Evolutionary conservation across 2,113 vertebrate genomes (phyloP).

Genomic region (Mustela nigripes): DNA sequence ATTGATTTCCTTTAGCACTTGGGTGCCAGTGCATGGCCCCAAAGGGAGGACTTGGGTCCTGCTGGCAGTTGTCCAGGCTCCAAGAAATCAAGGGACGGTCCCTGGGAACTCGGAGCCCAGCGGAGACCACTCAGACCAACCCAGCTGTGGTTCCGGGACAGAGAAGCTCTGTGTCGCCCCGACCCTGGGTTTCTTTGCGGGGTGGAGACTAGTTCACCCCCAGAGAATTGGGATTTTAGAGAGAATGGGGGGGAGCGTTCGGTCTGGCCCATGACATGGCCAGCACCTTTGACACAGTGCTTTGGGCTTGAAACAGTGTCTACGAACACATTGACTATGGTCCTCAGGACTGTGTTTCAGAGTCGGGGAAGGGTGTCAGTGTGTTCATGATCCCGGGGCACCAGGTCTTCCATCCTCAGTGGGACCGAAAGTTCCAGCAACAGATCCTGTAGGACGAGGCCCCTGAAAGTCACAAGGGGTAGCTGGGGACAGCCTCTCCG

Average conservation of each 20-base stretch:
- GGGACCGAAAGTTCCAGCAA: not conserved
- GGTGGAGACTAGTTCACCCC: not conserved
- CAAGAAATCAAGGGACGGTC: not conserved
- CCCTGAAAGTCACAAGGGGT: fast-evolving
- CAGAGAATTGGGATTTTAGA: not conserved
- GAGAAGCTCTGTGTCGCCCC: not conserved
- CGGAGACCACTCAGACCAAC: fast-evolving
- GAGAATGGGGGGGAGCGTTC: not conserved
- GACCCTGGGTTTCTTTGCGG: not conserved
- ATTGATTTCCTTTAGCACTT: not conserved
- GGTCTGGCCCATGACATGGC: no score
- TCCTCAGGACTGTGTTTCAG: not conserved
- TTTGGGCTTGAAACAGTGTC: not conserved
- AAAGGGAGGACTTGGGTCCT: not conserved
- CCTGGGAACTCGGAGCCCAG: not conserved
- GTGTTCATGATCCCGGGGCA: fast-evolving
- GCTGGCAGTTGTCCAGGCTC: not conserved
- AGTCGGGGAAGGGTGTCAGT: fast-evolving
- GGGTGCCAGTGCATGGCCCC: no score
- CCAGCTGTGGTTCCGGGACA: not conserved
- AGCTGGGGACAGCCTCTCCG: not conserved
- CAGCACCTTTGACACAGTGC: not conserved
- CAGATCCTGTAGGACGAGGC: fast-evolving
- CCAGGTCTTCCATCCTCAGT: fast-evolving
- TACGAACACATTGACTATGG: not conserved